Percentiles rank a stretch among this genome's conserved stretches.
Evolutionary conservation across 2,797 vertebrate genomes (phyloP).

Genomic region (Loris lydekkerianus): DNA sequence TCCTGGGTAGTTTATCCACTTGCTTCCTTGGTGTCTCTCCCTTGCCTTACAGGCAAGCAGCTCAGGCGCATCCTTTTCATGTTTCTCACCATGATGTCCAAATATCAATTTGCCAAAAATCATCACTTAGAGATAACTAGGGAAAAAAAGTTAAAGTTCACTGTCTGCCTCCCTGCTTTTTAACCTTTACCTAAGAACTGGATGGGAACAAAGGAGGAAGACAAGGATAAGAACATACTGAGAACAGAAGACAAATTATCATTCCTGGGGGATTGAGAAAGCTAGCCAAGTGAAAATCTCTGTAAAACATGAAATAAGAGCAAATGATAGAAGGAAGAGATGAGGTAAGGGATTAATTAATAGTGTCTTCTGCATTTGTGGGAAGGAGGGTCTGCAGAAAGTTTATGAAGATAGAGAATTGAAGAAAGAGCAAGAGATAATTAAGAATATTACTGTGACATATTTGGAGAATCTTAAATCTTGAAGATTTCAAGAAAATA

Average conservation of each 20-base stretch:
- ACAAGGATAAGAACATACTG: not conserved
- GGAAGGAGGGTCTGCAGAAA: not conserved
- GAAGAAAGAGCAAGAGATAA: not conserved
- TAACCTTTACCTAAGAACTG: not conserved
- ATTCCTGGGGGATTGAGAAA: not conserved
- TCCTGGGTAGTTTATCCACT: not conserved
- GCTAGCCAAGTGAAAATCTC: not conserved
- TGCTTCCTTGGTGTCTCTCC: not conserved
- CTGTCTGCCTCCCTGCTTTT: not conserved
- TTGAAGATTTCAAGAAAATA: conserved; percentile 25
- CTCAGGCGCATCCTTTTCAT: not conserved
- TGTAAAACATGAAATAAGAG: not conserved
- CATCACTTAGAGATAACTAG: not conserved
- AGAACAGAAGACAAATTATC: not conserved
- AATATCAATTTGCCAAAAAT: not conserved
- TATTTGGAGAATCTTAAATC: not conserved
- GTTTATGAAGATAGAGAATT: not conserved
- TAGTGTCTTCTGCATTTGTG: not conserved
- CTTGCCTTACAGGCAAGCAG: not conserved
- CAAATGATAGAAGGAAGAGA: not conserved
- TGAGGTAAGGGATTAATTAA: not conserved
- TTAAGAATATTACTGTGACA: not conserved
- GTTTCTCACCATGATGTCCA: not conserved
- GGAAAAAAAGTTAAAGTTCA: not conserved
- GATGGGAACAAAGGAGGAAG: not conserved